Evolutionary conservation across 2,797 vertebrate genomes (phyloP), one percentile per base, ranked within the genome.

Genomic region (Halcyon chelicuti): DNA sequence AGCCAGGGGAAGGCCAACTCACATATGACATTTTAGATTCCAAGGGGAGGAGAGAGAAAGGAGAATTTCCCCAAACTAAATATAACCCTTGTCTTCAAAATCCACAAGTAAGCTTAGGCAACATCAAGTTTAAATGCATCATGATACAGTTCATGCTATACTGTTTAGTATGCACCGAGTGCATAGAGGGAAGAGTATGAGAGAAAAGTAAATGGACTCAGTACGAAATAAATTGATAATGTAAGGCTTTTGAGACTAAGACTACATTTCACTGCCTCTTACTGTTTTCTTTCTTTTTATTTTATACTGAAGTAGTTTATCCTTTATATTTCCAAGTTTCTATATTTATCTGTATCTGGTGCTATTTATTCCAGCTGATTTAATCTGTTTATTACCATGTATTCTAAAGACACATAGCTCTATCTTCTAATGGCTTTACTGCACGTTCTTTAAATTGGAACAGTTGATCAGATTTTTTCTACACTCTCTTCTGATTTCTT

Each of bases 361-460:
- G 49, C 67, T 88, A 51, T 97, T 93, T 96, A 52, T 97, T 93
- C 74, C 61, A 74, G 42, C 39, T 88, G 70, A 94, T 95, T 94
- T 95, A 71, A 94, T 97, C 95, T 93, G 90, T 96, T 95, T 94
- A 94, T 96, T 94, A 84, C 37, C 39, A 46, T 66, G 46, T 86
- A 79, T 95, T 94, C 88, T 90, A 83, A 96, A 95, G 88, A 85
- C 49, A 78, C 33, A 44, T 66, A 89, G 78, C 79, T 94, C 51
- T 82, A 47, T 93, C 72, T 95, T 89, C 73, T 80, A 88, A 80
- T 26, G 61, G 47, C 55, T 89, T 95, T 92, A 75, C 49, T 55
- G 61, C 55, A 31, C 63, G 25, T 25, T 75, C 25, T 77, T 93
- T 92, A 90, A 77, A 90, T 78, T 85, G 67, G 77, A 95, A 85